Conservation (phyloP, 2,113 vertebrate species). For the Potamarius usumacintae region DNA sequence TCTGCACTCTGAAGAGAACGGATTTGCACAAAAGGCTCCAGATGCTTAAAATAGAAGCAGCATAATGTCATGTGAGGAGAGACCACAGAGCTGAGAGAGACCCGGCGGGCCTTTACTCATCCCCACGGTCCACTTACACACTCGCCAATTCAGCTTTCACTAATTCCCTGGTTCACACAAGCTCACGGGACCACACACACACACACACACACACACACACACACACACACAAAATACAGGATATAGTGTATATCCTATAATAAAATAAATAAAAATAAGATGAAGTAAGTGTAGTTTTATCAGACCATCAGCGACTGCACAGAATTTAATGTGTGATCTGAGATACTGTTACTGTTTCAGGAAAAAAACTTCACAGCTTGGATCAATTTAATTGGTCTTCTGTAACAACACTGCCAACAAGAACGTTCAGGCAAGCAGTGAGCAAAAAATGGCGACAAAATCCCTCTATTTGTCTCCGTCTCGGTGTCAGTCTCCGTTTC, state of each 20-base stretch:
- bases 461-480: neutral
- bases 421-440: neutral
- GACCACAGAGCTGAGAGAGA: neutral
- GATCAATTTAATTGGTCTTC: neutral
- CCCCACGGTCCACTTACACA: neutral
- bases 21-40: constrained; percentile 25
- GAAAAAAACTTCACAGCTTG: neutral
- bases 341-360: neutral
- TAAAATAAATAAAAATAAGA: neutral
- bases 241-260: neutral
- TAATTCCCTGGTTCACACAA: neutral
- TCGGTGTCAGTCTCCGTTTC: neutral
- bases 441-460: neutral
- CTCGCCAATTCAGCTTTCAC: neutral
- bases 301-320: neutral
- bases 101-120: neutral
- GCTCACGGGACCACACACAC: neutral
- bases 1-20: neutral
- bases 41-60: constrained; percentile 25
- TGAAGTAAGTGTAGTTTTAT: neutral
- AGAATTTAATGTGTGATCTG: neutral
- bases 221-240: too few relatives aligned
- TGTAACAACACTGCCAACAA: neutral
- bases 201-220: too few relatives aligned
- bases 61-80: constrained; percentile 13